These are phyloP conservation scores for Phortica okadai DNA, from an alignment of 2,888 invertebrate species.

Conservation along the genomic window DNA sequence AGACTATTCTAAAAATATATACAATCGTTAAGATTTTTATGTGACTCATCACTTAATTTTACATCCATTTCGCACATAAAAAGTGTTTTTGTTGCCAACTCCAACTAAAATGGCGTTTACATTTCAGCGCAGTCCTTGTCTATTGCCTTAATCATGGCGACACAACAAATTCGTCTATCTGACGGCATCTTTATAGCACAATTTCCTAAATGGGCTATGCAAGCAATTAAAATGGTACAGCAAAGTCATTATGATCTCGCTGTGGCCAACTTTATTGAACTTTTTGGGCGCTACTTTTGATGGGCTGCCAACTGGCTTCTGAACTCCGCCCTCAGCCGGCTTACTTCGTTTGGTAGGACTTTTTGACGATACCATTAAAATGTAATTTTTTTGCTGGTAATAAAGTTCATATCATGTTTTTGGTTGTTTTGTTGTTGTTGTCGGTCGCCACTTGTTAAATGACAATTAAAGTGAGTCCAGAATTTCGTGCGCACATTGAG, in stretches of 20 bases:
- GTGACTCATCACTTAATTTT: conserved; percentile 53
- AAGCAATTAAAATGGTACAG: conserved; percentile 64
- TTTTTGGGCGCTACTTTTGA: background rate
- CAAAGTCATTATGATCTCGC: conserved; percentile 48
- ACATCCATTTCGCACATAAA: conserved; percentile 40
- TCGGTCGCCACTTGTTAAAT: background rate
- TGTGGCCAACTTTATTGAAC: conserved; percentile 12
- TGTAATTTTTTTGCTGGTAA: conserved; percentile 20
- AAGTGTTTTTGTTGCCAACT: conserved; percentile 28
- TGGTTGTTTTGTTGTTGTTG: background rate
- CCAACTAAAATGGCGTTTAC: background rate
- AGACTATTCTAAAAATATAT: conserved; percentile 48
- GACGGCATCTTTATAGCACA: conserved; percentile 28
- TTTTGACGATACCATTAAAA: conserved; percentile 22
- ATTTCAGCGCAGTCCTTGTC: background rate
- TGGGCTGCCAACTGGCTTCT: background rate
- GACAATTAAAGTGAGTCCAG: background rate
- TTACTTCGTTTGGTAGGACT: background rate
- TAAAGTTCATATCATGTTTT: conserved; percentile 14
- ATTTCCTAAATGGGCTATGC: conserved; percentile 47
- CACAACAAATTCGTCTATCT: background rate
- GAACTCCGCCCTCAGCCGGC: background rate
- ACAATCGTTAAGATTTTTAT: conserved; percentile 63
- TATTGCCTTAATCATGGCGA: background rate
- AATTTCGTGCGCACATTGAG: background rate